Percentiles rank a stretch among this genome's conserved stretches.
phyloP scores from a whole-genome alignment of 37 sponge, comb jelly and placozoan genomes.

The Hexactinellida sp. region DNA sequence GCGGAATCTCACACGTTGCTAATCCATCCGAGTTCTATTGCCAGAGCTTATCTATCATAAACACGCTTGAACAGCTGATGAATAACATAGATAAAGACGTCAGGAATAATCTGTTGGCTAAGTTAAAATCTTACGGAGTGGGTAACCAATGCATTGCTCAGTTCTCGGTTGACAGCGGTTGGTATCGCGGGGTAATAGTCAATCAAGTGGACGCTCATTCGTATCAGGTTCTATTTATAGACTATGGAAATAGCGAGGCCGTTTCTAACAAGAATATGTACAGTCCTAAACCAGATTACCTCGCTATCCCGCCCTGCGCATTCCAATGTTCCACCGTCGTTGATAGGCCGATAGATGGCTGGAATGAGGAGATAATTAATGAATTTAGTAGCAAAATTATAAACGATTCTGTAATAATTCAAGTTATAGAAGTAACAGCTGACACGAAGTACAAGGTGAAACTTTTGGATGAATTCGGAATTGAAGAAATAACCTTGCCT shows the following conservation, averaged over 20 bases:
- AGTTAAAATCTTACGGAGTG: background rate
- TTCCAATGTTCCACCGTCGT: background rate
- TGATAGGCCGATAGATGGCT: background rate
- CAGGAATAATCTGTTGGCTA: background rate
- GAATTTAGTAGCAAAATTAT: background rate
- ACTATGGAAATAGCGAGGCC: background rate
- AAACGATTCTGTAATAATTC: background rate
- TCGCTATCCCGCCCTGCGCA: background rate
- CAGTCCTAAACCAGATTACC: background rate
- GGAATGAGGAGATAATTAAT: background rate
- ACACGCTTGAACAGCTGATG: background rate
- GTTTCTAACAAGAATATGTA: background rate
- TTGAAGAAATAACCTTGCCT: background rate
- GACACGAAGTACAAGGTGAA: background rate
- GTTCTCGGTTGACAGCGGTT: background rate
- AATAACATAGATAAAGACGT: background rate
- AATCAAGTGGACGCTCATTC: background rate
- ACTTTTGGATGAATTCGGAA: background rate
- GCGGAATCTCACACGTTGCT: background rate
- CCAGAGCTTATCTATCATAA: background rate
- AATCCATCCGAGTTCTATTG: slow-evolving; percentile 11
- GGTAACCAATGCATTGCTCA: background rate
- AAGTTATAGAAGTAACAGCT: background rate
- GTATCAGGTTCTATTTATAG: background rate
- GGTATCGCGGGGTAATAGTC: background rate